Evolutionary conservation across 2,888 invertebrate species (phyloP).

Genomic region (Luperina nickerlii): DNA sequence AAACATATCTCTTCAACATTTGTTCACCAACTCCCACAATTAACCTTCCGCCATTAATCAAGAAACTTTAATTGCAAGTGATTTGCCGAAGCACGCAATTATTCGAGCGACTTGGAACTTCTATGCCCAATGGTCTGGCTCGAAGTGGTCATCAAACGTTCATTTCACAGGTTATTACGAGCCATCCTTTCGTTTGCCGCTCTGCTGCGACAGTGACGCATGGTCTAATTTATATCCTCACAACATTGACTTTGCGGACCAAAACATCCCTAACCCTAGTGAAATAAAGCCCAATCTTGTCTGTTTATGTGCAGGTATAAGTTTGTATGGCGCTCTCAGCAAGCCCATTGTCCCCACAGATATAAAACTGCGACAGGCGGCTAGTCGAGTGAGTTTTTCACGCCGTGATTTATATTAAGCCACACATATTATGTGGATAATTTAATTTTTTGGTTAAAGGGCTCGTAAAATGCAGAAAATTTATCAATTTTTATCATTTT

Average conservation of each 20-base stretch:
- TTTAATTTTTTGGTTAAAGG: slow-evolving; percentile 58
- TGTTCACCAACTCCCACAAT: slow-evolving; percentile 35
- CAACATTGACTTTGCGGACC: slow-evolving; percentile 69
- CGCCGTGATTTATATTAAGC: slow-evolving; percentile 77
- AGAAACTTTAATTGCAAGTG: slow-evolving; percentile 68
- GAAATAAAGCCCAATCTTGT: slow-evolving; percentile 73
- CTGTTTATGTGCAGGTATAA: slow-evolving; percentile 48
- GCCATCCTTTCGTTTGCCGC: slow-evolving; percentile 78
- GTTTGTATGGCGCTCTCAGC: slow-evolving; percentile 74
- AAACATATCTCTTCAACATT: slow-evolving; percentile 19
- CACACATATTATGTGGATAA: slow-evolving; percentile 61
- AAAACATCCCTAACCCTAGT: slow-evolving; percentile 64
- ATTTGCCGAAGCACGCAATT: slow-evolving; percentile 72
- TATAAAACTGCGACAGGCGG: slow-evolving; percentile 80
- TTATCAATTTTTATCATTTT: neutral
- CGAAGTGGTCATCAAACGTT: slow-evolving; percentile 83
- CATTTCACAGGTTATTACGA: slow-evolving; percentile 87
- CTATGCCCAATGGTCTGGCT: slow-evolving; percentile 70
- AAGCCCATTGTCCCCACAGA: slow-evolving; percentile 82
- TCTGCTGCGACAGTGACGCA: slow-evolving; percentile 84
- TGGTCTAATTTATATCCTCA: slow-evolving; percentile 84
- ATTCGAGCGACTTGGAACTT: slow-evolving; percentile 67
- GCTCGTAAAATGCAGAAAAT: slow-evolving; percentile 29
- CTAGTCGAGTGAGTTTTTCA: slow-evolving; percentile 77
- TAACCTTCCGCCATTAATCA: slow-evolving; percentile 53